Percentiles rank a stretch among this genome's conserved stretches.
Conservation (phyloP, 2,113 vertebrate genomes). For the Leptosomus discolor region DNA sequence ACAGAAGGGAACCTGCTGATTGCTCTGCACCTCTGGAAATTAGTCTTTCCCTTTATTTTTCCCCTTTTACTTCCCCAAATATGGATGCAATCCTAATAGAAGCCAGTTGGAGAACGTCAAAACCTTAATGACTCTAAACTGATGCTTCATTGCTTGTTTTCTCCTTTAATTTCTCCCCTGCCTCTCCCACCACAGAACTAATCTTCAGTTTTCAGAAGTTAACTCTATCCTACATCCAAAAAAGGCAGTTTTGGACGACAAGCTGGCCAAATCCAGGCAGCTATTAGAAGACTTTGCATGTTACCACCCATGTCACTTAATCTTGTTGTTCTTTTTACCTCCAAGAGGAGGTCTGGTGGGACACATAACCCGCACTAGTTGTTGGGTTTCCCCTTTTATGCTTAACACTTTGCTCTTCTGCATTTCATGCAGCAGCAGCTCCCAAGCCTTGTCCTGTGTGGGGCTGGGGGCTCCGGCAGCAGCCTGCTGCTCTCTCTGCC, state of each 20-base stretch:
- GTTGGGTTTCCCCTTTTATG: neutral
- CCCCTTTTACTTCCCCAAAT: neutral
- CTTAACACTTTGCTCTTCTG: neutral
- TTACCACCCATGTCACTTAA: neutral
- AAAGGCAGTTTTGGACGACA: neutral
- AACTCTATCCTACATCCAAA: neutral
- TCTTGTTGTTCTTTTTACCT: neutral
- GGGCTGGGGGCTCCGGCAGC: neutral
- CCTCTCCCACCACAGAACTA: neutral
- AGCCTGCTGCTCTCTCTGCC: neutral
- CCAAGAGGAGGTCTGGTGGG: neutral
- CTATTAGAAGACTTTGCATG: neutral
- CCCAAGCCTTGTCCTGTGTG: rapidly evolving
- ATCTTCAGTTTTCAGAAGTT: neutral
- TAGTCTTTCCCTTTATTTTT: neutral
- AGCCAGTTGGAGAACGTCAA: neutral
- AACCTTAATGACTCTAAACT: neutral
- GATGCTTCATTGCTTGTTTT: neutral
- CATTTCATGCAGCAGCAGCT: neutral
- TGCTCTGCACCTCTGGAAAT: neutral
- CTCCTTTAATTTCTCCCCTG: neutral
- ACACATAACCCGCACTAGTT: neutral
- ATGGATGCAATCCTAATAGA: neutral
- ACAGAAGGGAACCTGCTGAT: neutral
- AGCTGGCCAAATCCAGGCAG: neutral